Conservation (phyloP, 2,113 vertebrate genomes). For the Macrotis lagotis region DNA sequence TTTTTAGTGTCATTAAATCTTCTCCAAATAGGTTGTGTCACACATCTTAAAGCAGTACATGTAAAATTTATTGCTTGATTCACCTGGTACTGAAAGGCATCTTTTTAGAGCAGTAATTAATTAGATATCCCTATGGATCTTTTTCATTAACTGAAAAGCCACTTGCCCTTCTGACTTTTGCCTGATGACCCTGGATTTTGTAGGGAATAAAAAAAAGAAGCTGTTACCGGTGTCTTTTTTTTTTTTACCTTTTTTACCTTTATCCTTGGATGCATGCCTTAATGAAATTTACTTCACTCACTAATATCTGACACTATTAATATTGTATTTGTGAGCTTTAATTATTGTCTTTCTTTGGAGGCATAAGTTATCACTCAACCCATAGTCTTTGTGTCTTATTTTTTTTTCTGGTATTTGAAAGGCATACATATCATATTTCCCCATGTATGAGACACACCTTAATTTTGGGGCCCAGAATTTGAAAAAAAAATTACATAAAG, state of each 20-base stretch:
- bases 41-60: conserved; percentile 51
- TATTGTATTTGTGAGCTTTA: background rate
- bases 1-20: conserved; percentile 71
- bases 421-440: too few species aligned
- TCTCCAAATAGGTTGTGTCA: conserved; percentile 58
- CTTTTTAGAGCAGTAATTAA: conserved; percentile 57
- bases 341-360: background rate
- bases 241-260: too few species aligned
- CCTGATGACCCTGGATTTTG: background rate
- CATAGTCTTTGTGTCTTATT: background rate
- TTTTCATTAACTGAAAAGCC: background rate
- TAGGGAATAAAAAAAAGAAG: background rate
- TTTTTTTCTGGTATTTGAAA: background rate
- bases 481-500: too few species aligned
- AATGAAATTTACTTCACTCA: background rate
- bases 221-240: background rate
- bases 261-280: background rate
- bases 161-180: conserved; percentile 37
- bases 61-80: background rate
- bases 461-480: too few species aligned
- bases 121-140: background rate
- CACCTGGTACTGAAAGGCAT: background rate
- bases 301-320: background rate
- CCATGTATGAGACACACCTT: too few species aligned
- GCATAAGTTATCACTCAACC: background rate